These are phyloP conservation scores for Seriola quinqueradiata DNA, from an alignment of 2,113 vertebrate genomes.

Conservation along the genomic window DNA sequence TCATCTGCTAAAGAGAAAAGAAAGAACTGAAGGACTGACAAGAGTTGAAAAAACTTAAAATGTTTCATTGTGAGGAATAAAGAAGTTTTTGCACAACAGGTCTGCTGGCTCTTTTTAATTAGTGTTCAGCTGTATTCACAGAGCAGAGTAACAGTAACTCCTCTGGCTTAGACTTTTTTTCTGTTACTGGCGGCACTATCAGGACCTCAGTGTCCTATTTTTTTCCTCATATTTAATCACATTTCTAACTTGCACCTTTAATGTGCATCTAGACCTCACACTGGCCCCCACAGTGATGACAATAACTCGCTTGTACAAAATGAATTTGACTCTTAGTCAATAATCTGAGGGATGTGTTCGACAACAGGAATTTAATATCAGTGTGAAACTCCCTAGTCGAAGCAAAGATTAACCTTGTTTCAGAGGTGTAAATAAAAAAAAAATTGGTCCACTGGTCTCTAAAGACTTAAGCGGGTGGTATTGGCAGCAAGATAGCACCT, in stretches of 20 bases:
- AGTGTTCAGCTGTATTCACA: conserved; percentile 16
- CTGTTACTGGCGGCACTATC: neutral
- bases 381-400: neutral
- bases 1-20: conserved; percentile 10
- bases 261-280: neutral
- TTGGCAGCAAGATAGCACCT: no score
- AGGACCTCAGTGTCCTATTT: neutral
- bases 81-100: neutral
- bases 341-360: neutral
- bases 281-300: neutral
- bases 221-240: neutral
- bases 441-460: neutral
- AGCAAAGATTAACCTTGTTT: conserved; percentile 7
- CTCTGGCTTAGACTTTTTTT: neutral
- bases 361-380: conserved; percentile 23
- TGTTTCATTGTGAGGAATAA: neutral
- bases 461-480: neutral
- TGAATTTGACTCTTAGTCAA: neutral
- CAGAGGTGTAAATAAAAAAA: neutral
- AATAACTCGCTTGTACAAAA: neutral
- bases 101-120: conserved; percentile 23
- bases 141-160: neutral
- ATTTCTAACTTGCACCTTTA: neutral
- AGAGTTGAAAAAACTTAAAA: neutral
- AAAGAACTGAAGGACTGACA: neutral